Base-by-base conservation (phyloP, 2,797 vertebrate genomes). In the Petrocephalus schoutedeni region DNA sequence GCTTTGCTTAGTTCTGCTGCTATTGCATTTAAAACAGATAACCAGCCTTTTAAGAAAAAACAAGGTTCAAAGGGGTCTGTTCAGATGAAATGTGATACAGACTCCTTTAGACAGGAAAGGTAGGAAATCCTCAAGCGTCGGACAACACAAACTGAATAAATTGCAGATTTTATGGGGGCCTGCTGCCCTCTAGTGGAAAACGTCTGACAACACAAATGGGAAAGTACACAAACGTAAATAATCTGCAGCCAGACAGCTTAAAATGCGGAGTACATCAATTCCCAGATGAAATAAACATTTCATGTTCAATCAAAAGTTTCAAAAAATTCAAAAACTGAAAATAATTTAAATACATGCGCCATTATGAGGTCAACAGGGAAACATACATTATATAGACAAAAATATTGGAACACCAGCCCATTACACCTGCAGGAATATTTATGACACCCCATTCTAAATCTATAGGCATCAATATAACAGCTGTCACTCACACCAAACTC, bases 161-260 rank as follows among this genome's bases (percentile, higher is more conserved):
- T 2, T 53, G 41, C 49, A 14, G 8, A 53, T 83, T 12, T 74
- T 74, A 71, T 41, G 83, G 83, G 58, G 53, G 9, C 23, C 28
- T 88, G 32, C 51, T 74, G 87, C 87, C 49, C 82, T 74, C 87
- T 88, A 88, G 58, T 86, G 87, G 82, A 71, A 21, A 57, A 21
- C 7, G 14, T 56, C 28, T 84, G 58, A 67, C 7, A 71, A 28
- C 16, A 83, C 80, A 83, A 83, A n/a, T 53, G 21, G 49, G 80
- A 83, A 83, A 10, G n/a, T 53, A 4, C n/a, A 53, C n/a, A 19
- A 83, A 51, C 23, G 49, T 54, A 83, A 83, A 82, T 51, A 51
- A 83, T 4, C 49, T 23, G 77, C 8, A n/a, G 23, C 86, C 61
- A 54, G 12, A 51, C 23, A 67, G 23, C 4, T 36, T 71, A 71